Evolutionary conservation across 1,140 invertebrate species (phyloP), one percentile per base, ranked within the genome.

Genomic region (Neotoxoptera formosana): DNA sequence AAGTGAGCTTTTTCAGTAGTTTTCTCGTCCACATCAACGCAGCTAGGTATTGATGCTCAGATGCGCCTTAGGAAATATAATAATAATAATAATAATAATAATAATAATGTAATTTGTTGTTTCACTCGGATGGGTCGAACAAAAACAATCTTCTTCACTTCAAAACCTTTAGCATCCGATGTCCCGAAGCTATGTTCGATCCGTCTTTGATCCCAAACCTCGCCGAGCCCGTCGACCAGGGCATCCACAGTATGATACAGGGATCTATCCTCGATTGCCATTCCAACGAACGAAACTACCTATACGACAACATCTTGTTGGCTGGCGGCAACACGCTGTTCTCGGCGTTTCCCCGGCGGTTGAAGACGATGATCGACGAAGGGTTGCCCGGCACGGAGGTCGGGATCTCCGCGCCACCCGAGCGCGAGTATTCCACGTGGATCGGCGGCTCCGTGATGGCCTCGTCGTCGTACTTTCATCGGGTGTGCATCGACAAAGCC

Each of bases 181-280:
- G 97, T 95, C 98, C 98, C 60, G 98, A 99, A 95, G 97, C 98
- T 94, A 96, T 99, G 94, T 98, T 98, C 97, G 97, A 98, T 95
- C 97, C 98, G 94, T 97, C 97, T 90, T 98, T 98, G 96, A 95
- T 98, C 51, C 21, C 51, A 95, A 97, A 97, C 94, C 97, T 98
- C 97, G 97, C 97, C 17, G 17, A 14, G 3, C 8, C 30, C n/a
- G 14, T n/a, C 6, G 14, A n/a, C 88, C 96, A 96, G 94, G 97
- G 97, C 94, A 97, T 98, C 95, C 97, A 98, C 94, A 97, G 98
- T 95, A 97, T 97, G 94, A 97, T 97, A 53, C 98, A 98, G 97
- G 98, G 98, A 95, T 98, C 97, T 93, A 98, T 98, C 96, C 98
- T 98, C 97, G 98, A 98, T 96, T 98, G 98, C 95, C 97, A 98